A percentile compares a stretch with the other conserved stretches of the same genome.
Evolutionary conservation across 2,888 invertebrate genomes (phyloP).

Genomic region (Luperina nickerlii): DNA sequence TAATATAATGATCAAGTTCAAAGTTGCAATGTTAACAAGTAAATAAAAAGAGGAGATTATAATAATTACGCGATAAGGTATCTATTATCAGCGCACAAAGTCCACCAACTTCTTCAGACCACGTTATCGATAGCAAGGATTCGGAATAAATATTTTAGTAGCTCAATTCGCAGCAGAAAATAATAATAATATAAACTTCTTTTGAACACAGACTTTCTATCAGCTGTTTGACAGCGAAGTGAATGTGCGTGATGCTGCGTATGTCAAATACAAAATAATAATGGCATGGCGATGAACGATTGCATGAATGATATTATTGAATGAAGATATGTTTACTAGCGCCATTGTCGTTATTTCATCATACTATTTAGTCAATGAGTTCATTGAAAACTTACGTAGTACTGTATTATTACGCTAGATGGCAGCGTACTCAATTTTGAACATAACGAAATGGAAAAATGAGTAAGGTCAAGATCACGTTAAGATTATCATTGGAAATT

Average conservation of each 20-base stretch:
- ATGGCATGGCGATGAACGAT: conserved; percentile 5
- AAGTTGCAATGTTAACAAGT: conserved; percentile 50
- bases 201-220: conserved; percentile 36
- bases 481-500: not conserved
- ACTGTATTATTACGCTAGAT: conserved; percentile 31
- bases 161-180: conserved; percentile 15
- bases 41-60: conserved; percentile 31
- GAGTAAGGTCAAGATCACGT: not conserved
- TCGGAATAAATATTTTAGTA: conserved; percentile 29
- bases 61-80: conserved; percentile 57
- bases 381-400: conserved; percentile 1
- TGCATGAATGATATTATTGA: conserved; percentile 29
- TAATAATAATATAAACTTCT: not conserved
- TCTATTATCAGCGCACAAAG: conserved; percentile 49
- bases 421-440: conserved; percentile 20
- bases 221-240: conserved; percentile 64
- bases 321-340: conserved; percentile 39
- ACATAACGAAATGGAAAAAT: not conserved
- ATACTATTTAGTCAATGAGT: conserved; percentile 1
- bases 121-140: conserved; percentile 28
- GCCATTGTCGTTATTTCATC: not conserved
- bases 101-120: conserved; percentile 28
- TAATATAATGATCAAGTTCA: conserved; percentile 48
- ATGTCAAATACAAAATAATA: not conserved
- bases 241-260: conserved; percentile 1